Percentiles rank a stretch among this genome's conserved stretches.
Conservation (phyloP, 2,113 vertebrate species). For the Parus major region DNA sequence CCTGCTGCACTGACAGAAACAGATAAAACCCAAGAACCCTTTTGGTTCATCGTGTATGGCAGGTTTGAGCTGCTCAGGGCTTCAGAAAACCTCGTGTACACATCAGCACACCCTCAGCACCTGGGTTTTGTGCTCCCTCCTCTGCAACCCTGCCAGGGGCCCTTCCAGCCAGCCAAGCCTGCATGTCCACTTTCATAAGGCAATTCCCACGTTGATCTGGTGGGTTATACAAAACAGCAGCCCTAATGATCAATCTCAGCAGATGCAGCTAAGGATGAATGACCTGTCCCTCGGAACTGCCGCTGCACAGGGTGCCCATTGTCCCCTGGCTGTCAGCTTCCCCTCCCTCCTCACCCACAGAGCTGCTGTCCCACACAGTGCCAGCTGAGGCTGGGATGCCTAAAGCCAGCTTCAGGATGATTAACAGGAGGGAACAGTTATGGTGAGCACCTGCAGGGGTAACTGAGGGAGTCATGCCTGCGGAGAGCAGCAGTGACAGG, state of each 20-base stretch:
- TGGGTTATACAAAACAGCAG: neutral
- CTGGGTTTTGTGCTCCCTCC: neutral
- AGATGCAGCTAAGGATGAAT: neutral
- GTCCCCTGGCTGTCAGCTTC: rapidly evolving
- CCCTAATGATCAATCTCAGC: neutral
- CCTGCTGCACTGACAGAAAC: neutral
- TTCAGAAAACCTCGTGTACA: neutral
- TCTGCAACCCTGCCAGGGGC: neutral
- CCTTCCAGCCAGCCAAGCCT: neutral
- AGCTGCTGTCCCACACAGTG: rapidly evolving
- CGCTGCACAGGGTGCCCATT: rapidly evolving
- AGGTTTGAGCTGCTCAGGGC: neutral
- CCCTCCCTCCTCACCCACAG: neutral
- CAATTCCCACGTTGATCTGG: neutral
- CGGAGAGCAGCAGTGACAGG: neutral
- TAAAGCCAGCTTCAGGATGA: neutral
- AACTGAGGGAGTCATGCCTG: neutral
- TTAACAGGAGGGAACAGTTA: neutral
- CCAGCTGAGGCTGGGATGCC: neutral
- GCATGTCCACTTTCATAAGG: neutral
- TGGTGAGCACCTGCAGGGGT: rapidly evolving
- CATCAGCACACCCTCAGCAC: rapidly evolving
- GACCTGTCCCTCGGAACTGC: neutral
- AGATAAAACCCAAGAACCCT: neutral
- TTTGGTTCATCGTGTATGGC: neutral